These are phyloP conservation scores for Meliscaeva auricollis DNA, from an alignment of 2,888 invertebrate genomes.

Conservation along the genomic window DNA sequence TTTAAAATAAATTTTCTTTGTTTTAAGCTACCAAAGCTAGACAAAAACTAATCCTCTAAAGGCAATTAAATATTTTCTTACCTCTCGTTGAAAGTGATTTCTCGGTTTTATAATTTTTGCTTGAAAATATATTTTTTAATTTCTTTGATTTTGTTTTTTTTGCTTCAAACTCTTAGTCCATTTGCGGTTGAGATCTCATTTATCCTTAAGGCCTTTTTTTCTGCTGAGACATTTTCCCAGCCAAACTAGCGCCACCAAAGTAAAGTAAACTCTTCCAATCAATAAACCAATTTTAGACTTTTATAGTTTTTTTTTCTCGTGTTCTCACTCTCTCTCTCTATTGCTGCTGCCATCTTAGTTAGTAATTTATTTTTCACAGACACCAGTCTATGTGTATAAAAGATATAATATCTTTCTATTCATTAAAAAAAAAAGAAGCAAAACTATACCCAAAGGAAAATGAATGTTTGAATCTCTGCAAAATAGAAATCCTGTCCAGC, in stretches of 20 bases:
- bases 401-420: conserved; percentile 20
- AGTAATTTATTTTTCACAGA: conserved; percentile 52
- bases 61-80: conserved; percentile 34
- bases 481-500: conserved; percentile 46
- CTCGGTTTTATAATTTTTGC: background rate
- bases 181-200: conserved; percentile 3
- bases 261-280: conserved; percentile 34
- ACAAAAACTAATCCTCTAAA: background rate
- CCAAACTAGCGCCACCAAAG: conserved; percentile 33
- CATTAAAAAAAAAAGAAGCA: conserved; percentile 19
- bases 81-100: background rate
- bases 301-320: conserved; percentile 13
- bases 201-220: background rate
- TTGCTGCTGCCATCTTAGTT: conserved; percentile 2
- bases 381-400: conserved; percentile 13
- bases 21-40: background rate
- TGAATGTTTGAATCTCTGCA: conserved; percentile 7
- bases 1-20: background rate
- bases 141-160: background rate
- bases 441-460: background rate
- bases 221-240: conserved; percentile 15
- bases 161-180: background rate
- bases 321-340: too few relatives aligned
- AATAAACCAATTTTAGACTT: conserved; percentile 50
- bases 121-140: background rate